Evolutionary conservation across 1,140 invertebrate genomes (phyloP).

Genomic region (Bombus vancouverensis): DNA sequence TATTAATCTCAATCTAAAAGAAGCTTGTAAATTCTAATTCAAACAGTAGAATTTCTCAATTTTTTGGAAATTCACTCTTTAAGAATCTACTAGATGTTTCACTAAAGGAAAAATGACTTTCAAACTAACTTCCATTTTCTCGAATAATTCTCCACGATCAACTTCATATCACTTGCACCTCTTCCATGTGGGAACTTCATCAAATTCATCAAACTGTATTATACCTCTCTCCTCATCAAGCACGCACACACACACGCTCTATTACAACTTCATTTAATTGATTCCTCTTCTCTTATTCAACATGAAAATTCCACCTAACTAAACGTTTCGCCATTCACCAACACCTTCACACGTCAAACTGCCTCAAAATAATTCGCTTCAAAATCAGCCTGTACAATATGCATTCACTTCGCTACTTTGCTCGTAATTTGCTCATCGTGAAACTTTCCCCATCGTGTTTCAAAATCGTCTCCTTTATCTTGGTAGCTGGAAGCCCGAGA

Average conservation of each 20-base stretch:
- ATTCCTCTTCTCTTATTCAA: not conserved
- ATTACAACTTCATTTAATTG: not conserved
- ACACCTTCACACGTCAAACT: not conserved
- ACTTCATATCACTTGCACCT: not conserved
- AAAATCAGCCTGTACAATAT: not conserved
- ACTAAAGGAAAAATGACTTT: not conserved
- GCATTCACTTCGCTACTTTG: slow-evolving; percentile 5
- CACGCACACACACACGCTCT: not conserved
- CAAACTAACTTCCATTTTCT: not conserved
- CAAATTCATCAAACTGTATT: not conserved
- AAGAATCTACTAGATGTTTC: no score
- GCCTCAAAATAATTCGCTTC: no score
- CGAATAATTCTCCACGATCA: not conserved
- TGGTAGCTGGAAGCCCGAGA: not conserved
- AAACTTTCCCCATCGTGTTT: not conserved
- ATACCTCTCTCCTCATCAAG: not conserved
- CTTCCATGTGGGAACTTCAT: not conserved
- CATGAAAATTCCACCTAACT: not conserved
- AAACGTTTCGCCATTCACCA: not conserved
- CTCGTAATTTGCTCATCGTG: slow-evolving; percentile 24
- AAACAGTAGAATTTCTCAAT: not conserved
- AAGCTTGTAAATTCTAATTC: not conserved
- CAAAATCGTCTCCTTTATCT: slow-evolving; percentile 35
- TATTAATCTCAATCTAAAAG: not conserved
- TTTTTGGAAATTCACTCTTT: not conserved